Evolutionary conservation across 2,888 invertebrate genomes (phyloP), one percentile per base, ranked within the genome.

Genomic region (Yponomeuta evonymella): DNA sequence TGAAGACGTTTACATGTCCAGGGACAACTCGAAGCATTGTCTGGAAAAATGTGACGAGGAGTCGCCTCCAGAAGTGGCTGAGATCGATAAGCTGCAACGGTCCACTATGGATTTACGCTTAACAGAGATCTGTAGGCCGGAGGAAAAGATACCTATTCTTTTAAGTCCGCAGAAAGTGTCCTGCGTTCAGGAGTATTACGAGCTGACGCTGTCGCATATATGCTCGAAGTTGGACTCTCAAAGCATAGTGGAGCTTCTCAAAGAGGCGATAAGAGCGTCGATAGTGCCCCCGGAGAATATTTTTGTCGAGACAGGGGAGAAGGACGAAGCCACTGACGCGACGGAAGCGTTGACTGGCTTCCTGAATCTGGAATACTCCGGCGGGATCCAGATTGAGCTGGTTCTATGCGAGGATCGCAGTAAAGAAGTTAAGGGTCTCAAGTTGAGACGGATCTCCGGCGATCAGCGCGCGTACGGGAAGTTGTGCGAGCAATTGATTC

Each of bases 401-500:
- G 95, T 96, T 76, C 95, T 97, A 11, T 96, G 95, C 79, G 95
- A 96, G 78, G 95, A 95, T 74, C 94, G 95, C 78, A 89, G 93
- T 64, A 93, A 95, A 80, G 95, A 95, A 79, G n/a, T 36, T 2
- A 97, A 96, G 77, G 97, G 97, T 9, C 93, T 97, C 77, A 97
- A 97, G 78, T 94, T 98, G 94, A 90, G 97, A 71, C 91, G 97
- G 80, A 96, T 98, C 78, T 97, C 97, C 0, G 97, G 97, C 6
- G 97, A 98, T 86, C 96, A 96, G 85, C 93, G 95, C 76, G 96
- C 97, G 81, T 97, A 97, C 81, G 96, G 96, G 74, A 96, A 97
- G 84, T 93, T 97, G 64, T 97, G 97, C 85, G 96, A 97, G 82
- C 97, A 97, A 87, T 88, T 98, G 78, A 96, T 97, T 73, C 96